Evolutionary conservation across 2,888 invertebrate genomes (phyloP).

Genomic region (Rapana venosa): DNA sequence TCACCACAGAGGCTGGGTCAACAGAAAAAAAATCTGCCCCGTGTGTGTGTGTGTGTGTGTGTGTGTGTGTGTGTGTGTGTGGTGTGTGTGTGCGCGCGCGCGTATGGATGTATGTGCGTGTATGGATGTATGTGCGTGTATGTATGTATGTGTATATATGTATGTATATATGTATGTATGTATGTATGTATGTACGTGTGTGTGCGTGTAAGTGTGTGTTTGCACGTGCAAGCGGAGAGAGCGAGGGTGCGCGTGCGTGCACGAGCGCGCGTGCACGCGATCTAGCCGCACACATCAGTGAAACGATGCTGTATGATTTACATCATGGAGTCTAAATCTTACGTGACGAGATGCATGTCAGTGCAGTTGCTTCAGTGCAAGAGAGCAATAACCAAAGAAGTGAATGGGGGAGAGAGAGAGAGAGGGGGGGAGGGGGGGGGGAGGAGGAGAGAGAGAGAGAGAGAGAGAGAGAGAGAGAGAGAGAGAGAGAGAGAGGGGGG

Average conservation of each 20-base stretch:
- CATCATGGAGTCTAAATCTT: not conserved
- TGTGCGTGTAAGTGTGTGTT: not conserved
- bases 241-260: not conserved
- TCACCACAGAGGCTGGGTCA: no score
- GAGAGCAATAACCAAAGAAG: no score
- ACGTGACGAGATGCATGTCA: no score
- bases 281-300: not conserved
- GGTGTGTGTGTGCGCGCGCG: not conserved
- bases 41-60: not conserved
- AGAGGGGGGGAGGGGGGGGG: no score
- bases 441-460: no score
- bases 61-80: not conserved
- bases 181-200: not conserved
- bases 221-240: not conserved
- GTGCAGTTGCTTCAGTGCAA: no score
- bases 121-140: not conserved
- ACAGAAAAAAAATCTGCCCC: no score
- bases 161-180: not conserved
- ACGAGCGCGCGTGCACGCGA: not conserved
- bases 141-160: not conserved
- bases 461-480: slow-evolving; percentile 10
- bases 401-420: no score
- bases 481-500: not conserved
- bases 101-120: not conserved
- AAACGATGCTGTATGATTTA: no score